Evolutionary conservation across 2,113 vertebrate genomes (phyloP).

Genomic region (Spermophilus dauricus): DNA sequence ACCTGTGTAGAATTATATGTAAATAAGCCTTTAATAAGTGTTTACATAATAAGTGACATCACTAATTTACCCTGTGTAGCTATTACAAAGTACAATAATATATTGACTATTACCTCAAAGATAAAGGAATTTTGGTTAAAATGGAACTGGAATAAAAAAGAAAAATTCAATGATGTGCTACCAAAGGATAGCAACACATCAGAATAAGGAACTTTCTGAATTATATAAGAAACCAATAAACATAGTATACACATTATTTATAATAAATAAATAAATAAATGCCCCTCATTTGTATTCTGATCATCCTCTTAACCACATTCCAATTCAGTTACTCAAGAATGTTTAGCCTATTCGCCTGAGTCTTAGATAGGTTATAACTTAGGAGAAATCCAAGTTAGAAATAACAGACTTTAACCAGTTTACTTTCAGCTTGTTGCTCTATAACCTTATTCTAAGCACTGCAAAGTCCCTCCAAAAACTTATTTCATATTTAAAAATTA

Average conservation of each 20-base stretch:
- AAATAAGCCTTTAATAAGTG: background rate
- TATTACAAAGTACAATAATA: background rate
- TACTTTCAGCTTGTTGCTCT: constrained; percentile 29
- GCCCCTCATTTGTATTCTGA: background rate
- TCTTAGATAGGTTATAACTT: background rate
- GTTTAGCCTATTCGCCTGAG: background rate
- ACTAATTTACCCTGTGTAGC: background rate
- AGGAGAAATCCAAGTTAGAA: constrained; percentile 1
- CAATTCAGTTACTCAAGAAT: background rate
- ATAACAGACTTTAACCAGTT: background rate
- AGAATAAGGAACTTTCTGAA: background rate
- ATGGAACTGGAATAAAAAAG: constrained; percentile 26
- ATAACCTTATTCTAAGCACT: background rate
- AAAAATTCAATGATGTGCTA: background rate
- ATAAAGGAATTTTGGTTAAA: constrained; percentile 35
- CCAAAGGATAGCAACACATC: background rate
- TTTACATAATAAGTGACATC: background rate
- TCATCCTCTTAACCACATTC: background rate
- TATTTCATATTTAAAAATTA: constrained; percentile 22
- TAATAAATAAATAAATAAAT: constrained; percentile 59
- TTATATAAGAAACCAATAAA: background rate
- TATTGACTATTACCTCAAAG: background rate
- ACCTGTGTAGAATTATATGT: background rate
- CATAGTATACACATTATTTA: background rate
- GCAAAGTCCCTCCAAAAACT: background rate